Evolutionary conservation across 2,113 vertebrate genomes (phyloP).

Genomic region (Hippoglossus stenolepis): DNA sequence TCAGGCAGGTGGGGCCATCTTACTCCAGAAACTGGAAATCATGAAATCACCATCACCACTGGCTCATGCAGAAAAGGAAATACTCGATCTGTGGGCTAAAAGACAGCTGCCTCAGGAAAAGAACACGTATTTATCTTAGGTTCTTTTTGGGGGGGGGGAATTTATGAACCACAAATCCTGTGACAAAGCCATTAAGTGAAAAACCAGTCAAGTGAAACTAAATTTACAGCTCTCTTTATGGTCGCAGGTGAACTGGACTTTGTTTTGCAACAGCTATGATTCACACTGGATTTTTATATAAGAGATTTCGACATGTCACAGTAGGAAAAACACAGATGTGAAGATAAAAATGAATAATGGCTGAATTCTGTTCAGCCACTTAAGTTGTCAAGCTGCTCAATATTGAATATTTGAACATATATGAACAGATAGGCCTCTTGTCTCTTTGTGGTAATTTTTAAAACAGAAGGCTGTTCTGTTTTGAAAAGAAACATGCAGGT

Average conservation of each 20-base stretch:
- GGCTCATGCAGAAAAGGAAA: slow-evolving; percentile 37
- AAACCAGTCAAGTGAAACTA: neutral
- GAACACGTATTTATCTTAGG: slow-evolving; percentile 23
- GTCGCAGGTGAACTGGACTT: neutral
- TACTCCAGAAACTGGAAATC: slow-evolving; percentile 30
- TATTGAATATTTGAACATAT: neutral
- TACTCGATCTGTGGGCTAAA: slow-evolving; percentile 19
- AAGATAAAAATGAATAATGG: neutral
- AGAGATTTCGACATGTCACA: neutral
- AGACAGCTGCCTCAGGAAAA: neutral
- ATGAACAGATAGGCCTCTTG: neutral
- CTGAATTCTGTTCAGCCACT: neutral
- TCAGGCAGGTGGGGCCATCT: slow-evolving; percentile 31
- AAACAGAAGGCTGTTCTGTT: neutral
- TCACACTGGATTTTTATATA: neutral
- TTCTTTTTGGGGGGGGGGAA: no score
- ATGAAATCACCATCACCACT: slow-evolving; percentile 39
- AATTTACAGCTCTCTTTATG: neutral
- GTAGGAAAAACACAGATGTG: neutral
- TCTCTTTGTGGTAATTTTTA: neutral
- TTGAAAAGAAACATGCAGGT: neutral
- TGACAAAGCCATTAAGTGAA: neutral
- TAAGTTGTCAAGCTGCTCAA: neutral
- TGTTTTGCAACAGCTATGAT: neutral
- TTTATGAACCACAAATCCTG: neutral